phyloP scores from a whole-genome alignment of 2,113 vertebrate species.

The Myotis davidii region DNA sequence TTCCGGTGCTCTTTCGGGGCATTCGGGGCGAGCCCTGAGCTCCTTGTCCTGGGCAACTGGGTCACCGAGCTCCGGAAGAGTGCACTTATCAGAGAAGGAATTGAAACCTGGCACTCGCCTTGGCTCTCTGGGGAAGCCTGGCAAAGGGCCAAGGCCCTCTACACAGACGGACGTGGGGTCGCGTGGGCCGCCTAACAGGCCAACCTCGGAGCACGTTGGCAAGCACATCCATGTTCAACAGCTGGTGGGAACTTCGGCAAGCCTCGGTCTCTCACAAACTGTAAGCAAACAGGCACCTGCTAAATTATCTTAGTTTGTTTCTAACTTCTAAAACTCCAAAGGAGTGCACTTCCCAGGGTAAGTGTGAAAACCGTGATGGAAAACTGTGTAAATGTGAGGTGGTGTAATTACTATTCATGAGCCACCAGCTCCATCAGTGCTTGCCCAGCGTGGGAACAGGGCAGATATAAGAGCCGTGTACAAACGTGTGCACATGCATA shows the following conservation, averaged over 20 bases:
- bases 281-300: background rate
- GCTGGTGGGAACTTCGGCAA: background rate
- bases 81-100: background rate
- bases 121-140: background rate
- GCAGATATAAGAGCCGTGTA: background rate
- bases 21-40: fast-evolving
- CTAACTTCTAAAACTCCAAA: background rate
- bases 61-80: background rate
- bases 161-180: background rate
- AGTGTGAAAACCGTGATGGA: background rate
- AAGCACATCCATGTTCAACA: background rate
- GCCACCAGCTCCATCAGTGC: background rate
- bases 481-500: background rate
- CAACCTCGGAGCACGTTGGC: background rate
- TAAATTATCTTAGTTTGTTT: background rate
- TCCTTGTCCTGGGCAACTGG: background rate
- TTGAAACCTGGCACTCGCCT: background rate
- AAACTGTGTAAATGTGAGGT: background rate
- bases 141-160: background rate
- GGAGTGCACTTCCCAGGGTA: background rate
- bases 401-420: background rate
- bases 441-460: background rate
- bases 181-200: background rate
- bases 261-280: background rate
- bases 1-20: fast-evolving